Evolutionary conservation across 2,888 invertebrate species (phyloP).

Genomic region (Agrotis ipsilon): DNA sequence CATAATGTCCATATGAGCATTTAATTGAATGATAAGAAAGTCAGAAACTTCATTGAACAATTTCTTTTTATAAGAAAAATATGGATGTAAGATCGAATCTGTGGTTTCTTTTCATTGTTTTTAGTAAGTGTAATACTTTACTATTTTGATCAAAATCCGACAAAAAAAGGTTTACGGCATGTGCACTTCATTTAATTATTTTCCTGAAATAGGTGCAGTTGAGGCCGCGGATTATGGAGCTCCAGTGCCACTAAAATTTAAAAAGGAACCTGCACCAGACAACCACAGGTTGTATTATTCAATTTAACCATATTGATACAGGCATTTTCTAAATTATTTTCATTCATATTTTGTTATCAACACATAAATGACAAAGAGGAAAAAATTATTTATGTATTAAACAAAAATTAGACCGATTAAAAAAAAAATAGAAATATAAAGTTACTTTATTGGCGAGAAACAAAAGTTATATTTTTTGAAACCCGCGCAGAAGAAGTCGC

Average conservation of each 20-base stretch:
- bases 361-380: too few relatives aligned
- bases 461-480: too few relatives aligned
- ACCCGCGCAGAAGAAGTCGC: too few relatives aligned
- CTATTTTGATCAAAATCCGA: not conserved
- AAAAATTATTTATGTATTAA: too few relatives aligned
- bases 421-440: too few relatives aligned
- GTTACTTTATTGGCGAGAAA: too few relatives aligned
- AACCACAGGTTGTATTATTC: slow-evolving; percentile 74
- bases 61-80: slow-evolving; percentile 47
- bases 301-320: not conserved
- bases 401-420: too few relatives aligned
- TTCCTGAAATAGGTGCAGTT: slow-evolving; percentile 55
- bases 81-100: slow-evolving; percentile 60
- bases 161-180: slow-evolving; percentile 39
- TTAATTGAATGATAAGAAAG: slow-evolving; percentile 74
- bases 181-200: slow-evolving; percentile 23
- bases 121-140: slow-evolving; percentile 61
- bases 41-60: slow-evolving; percentile 39
- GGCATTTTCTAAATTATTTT: not conserved
- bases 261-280: slow-evolving; percentile 74
- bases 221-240: slow-evolving; percentile 49
- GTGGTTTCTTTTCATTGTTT: slow-evolving; percentile 54
- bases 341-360: not conserved
- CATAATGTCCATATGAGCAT: slow-evolving; percentile 56
- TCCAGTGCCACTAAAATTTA: slow-evolving; percentile 3